These are phyloP conservation scores for Saturnia japonica DNA, from an alignment of 2,888 invertebrate species.

Conservation along the genomic window DNA sequence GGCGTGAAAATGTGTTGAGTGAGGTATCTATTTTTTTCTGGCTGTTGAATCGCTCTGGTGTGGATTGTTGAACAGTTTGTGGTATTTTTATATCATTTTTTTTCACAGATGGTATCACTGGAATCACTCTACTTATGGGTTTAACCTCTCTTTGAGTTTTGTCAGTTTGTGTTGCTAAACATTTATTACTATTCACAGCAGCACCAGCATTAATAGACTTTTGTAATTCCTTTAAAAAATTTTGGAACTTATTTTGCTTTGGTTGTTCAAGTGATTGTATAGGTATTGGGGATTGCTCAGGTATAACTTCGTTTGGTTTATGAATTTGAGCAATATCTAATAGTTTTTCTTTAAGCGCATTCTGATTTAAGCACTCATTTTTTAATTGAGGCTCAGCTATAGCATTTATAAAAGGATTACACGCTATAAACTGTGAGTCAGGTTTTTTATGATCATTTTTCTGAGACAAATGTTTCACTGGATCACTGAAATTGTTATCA, in stretches of 20 bases:
- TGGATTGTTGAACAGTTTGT: constrained; percentile 56
- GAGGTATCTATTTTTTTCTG: constrained; percentile 59
- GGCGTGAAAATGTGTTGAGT: constrained; percentile 69
- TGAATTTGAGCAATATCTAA: neutral
- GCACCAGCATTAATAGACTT: constrained; percentile 55
- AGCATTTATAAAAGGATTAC: neutral
- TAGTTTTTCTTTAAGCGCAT: neutral
- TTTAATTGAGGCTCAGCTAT: neutral
- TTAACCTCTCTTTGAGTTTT: constrained; percentile 34
- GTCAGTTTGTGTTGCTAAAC: neutral
- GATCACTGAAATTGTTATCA: constrained; percentile 21
- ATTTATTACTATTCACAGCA: constrained; percentile 24
- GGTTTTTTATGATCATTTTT: constrained; percentile 3
- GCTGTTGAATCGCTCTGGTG: constrained; percentile 28
- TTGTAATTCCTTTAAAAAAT: constrained; percentile 60
- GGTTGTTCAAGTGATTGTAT: constrained; percentile 18
- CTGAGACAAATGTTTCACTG: constrained; percentile 35
- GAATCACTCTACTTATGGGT: constrained; percentile 37
- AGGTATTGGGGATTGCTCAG: constrained; percentile 20
- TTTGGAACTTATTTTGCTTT: constrained; percentile 40
- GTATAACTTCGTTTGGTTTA: neutral
- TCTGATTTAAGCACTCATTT: constrained; percentile 1
- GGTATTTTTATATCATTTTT: constrained; percentile 39
- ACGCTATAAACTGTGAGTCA: neutral
- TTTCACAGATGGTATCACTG: constrained; percentile 34